phyloP scores from a whole-genome alignment of 1,140 invertebrate genomes.

The Drosophila tani region DNA sequence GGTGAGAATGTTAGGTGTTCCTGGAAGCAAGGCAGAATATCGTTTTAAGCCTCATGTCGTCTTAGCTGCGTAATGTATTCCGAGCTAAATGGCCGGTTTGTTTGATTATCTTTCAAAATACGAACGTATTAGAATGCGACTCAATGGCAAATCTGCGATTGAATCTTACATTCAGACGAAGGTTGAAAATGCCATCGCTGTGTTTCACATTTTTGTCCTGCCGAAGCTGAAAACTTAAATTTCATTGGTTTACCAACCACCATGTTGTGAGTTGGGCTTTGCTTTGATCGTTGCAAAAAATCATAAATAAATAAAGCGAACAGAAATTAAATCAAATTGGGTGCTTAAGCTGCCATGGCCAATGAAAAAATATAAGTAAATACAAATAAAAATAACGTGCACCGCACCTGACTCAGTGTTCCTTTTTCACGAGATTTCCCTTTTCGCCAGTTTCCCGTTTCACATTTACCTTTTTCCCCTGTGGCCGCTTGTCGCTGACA shows the following conservation, averaged over 20 bases:
- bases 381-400: slow-evolving; percentile 46
- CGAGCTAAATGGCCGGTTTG: background rate
- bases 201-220: background rate
- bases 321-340: slow-evolving; percentile 68
- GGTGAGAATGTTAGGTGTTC: slow-evolving; percentile 6
- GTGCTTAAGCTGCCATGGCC: slow-evolving; percentile 52
- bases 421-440: slow-evolving; percentile 17
- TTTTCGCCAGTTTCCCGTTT: slow-evolving; percentile 8
- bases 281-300: slow-evolving; percentile 54
- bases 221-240: slow-evolving; percentile 36
- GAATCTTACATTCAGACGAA: background rate
- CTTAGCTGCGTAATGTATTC: slow-evolving; percentile 3
- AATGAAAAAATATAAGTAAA: slow-evolving; percentile 11
- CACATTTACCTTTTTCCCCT: slow-evolving; percentile 27
- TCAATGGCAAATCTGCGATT: background rate
- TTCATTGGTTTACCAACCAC: slow-evolving; percentile 37
- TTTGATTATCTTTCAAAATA: slow-evolving; percentile 12
- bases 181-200: slow-evolving; percentile 14
- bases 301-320: slow-evolving; percentile 65
- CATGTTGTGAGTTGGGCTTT: slow-evolving; percentile 28
- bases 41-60: slow-evolving; percentile 5
- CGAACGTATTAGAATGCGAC: slow-evolving; percentile 18
- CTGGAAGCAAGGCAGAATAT: slow-evolving; percentile 9
- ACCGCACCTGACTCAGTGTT: slow-evolving; percentile 50
- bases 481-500: slow-evolving; percentile 66